A percentile compares a stretch with the other conserved stretches of the same genome.
Conservation (phyloP, 1,140 invertebrate genomes). For the Ectropis grisescens region DNA sequence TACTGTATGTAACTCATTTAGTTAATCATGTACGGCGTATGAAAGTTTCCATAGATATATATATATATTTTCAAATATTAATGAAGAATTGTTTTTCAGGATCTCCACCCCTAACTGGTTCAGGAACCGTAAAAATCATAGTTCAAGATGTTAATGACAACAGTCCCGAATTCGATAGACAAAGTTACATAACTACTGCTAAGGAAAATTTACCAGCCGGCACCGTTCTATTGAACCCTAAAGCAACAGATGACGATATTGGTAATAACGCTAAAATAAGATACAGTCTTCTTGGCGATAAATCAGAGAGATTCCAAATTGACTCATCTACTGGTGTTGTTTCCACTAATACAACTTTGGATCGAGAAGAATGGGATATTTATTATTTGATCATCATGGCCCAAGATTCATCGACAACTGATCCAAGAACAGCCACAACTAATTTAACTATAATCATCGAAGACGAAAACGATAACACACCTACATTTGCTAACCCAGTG, state of each 20-base stretch:
- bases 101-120: slow-evolving; percentile 89
- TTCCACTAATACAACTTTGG: slow-evolving; percentile 77
- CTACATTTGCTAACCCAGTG: slow-evolving; percentile 78
- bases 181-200: slow-evolving; percentile 82
- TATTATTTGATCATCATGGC: slow-evolving; percentile 89
- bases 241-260: slow-evolving; percentile 84
- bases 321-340: slow-evolving; percentile 83
- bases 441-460: slow-evolving; percentile 84
- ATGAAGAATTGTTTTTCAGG: slow-evolving; percentile 78
- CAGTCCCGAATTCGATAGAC: slow-evolving; percentile 84
- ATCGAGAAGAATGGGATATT: slow-evolving; percentile 82
- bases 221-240: slow-evolving; percentile 79
- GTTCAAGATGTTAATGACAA: slow-evolving; percentile 97
- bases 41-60: too few species aligned
- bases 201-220: slow-evolving; percentile 83
- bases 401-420: slow-evolving; percentile 87
- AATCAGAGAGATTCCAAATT: slow-evolving; percentile 81
- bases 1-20: slow-evolving; percentile 2
- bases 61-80: too few species aligned
- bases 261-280: slow-evolving; percentile 88
- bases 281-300: slow-evolving; percentile 86
- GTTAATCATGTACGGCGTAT: too few species aligned
- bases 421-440: slow-evolving; percentile 81
- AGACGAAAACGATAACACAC: slow-evolving; percentile 92
- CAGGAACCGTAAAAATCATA: slow-evolving; percentile 87